phyloP scores from a whole-genome alignment of 2,797 vertebrate species.

The Synaphobranchus kaupii region DNA sequence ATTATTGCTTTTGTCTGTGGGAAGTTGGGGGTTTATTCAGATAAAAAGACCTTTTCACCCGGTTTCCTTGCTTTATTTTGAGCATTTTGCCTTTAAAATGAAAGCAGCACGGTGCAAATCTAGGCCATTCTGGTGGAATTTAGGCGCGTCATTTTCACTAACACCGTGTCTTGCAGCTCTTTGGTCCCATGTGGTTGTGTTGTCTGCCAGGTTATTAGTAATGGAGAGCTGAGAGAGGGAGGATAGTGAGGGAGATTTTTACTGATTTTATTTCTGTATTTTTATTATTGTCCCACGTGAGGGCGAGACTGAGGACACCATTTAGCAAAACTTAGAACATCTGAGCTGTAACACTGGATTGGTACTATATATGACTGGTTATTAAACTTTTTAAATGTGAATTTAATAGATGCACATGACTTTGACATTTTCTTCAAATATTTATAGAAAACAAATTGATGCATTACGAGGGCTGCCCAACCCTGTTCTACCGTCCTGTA shows the following conservation, averaged over 20 bases:
- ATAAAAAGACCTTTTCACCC: neutral
- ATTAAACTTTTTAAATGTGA: neutral
- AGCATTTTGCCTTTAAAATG: neutral
- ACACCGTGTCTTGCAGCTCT: neutral
- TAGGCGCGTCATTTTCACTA: neutral
- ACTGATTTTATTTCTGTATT: neutral
- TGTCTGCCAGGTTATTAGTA: neutral
- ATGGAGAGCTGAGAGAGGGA: neutral
- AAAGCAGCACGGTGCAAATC: neutral
- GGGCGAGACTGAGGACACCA: neutral
- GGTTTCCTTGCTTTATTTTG: neutral
- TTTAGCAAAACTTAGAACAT: neutral
- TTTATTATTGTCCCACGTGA: neutral
- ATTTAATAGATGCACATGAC: neutral
- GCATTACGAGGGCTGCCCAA: too few relatives aligned
- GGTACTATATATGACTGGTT: neutral
- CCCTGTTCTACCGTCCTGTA: too few relatives aligned
- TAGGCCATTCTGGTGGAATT: neutral
- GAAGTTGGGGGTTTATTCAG: neutral
- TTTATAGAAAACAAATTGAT: neutral
- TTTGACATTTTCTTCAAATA: neutral
- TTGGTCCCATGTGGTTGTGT: neutral
- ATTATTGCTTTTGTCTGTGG: neutral
- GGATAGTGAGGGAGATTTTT: neutral
- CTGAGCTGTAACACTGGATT: neutral